Conservation (phyloP, 1,140 invertebrate species). For the Tenebrio molitor region DNA sequence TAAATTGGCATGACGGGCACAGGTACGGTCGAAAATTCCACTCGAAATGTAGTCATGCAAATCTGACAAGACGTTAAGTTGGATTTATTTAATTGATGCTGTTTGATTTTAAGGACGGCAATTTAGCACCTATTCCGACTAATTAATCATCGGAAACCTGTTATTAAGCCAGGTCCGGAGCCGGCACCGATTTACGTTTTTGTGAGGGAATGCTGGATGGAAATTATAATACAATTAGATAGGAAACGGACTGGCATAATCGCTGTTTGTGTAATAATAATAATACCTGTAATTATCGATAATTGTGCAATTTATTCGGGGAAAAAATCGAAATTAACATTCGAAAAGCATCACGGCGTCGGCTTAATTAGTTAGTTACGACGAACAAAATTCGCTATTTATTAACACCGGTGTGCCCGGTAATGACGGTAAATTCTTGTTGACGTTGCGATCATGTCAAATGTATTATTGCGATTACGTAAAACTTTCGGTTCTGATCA, state of each 20-base stretch:
- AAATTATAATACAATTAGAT: not conserved
- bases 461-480: not conserved
- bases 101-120: constrained; percentile 21
- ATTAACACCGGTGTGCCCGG: not conserved
- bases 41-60: constrained; percentile 28
- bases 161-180: not conserved
- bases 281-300: constrained; percentile 18
- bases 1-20: constrained; percentile 15
- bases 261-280: constrained; percentile 18
- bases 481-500: not conserved
- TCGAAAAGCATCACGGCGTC: constrained; percentile 11
- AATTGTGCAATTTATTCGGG: constrained; percentile 23
- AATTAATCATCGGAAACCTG: constrained; percentile 28
- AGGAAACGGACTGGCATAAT: too few relatives aligned
- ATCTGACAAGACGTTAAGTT: constrained; percentile 20
- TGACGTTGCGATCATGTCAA: too few relatives aligned
- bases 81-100: constrained; percentile 30
- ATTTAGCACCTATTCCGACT: constrained; percentile 31
- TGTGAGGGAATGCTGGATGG: not conserved
- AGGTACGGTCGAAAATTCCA: constrained; percentile 16
- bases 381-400: constrained; percentile 4
- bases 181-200: not conserved
- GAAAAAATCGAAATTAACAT: constrained; percentile 20
- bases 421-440: not conserved
- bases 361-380: constrained; percentile 1